Evolutionary conservation across 2,888 invertebrate genomes (phyloP), one percentile per base, ranked within the genome.

Genomic region (Cyclophora albipunctata): DNA sequence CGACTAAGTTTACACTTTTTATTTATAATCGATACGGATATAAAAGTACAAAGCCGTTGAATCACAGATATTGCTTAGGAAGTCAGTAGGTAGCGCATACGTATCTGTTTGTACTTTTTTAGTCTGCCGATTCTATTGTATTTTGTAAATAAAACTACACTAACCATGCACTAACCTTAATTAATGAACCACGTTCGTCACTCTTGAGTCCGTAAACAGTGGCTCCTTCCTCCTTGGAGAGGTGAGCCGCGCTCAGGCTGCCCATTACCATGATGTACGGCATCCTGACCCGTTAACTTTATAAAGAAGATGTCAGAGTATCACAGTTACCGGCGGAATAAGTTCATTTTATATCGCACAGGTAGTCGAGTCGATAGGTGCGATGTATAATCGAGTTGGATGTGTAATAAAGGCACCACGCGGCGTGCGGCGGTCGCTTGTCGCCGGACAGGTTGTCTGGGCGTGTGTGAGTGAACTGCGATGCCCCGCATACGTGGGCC

Each of bases 211-310:
- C 89, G 58, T 85, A 87, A 45, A 89, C 86, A 35, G 86, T 82
- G 20, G 84, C 84, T 45, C 86, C 84, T 58, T 88, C 88, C 62
- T 85, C 86, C 63, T 84, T 87, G 3, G 84, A 84, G 3, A 89
- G 75, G 64, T 86, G 84, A 51, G 73, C 78, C 51, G 84, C 79
- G 56, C 80, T 84, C 34, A 89, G 74, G 67, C 81, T 82, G 45
- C 88, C 89, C 81, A 87, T 87, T 53, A 89, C 84, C 84, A 89
- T 88, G 49, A 89, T 79, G 65, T 89, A 89, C 58, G 89, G 89
- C 89, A 89, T 89, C 46, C 62, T 81, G 7, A 20, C 42, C 40
- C 40, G 0, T 40, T 42, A 3, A 42, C 7, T 20, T 20, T 20
- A 20, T 20, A 20, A 20, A 20, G 20, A 20, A 2, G 20, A 20